These are phyloP conservation scores for Sula dactylatra DNA, from an alignment of 2,113 vertebrate genomes.

Conservation along the genomic window DNA sequence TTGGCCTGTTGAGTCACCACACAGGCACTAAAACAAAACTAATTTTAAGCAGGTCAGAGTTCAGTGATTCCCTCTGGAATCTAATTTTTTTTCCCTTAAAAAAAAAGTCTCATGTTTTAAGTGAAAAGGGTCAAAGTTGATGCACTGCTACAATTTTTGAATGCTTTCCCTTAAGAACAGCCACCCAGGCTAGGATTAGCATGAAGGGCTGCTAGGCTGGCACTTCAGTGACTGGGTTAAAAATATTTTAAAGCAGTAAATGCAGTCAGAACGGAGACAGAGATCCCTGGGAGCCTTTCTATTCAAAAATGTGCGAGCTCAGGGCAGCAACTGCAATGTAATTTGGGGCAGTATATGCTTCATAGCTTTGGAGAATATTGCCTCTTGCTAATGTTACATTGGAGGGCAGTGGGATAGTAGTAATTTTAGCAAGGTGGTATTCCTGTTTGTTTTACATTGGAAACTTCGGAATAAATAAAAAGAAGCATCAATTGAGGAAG, in stretches of 20 bases:
- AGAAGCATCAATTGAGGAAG: constrained; percentile 45
- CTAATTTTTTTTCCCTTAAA: constrained; percentile 39
- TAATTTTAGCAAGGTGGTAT: constrained; percentile 73
- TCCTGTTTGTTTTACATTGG: constrained; percentile 71
- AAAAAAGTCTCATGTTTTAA: constrained; percentile 76
- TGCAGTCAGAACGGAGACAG: constrained; percentile 58
- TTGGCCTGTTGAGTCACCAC: constrained; percentile 78
- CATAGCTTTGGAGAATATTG: constrained; percentile 78
- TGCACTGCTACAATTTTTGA: constrained; percentile 75
- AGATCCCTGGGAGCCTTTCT: constrained; percentile 73
- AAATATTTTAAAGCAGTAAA: constrained; percentile 79
- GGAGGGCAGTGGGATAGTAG: constrained; percentile 69
- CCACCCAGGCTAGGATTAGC: constrained; percentile 74
- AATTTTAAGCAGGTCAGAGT: constrained; percentile 86
- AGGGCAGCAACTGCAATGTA: constrained; percentile 71
- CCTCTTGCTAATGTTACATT: constrained; percentile 70
- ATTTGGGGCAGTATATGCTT: constrained; percentile 79
- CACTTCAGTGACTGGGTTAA: constrained; percentile 77
- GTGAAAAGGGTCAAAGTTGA: constrained; percentile 82
- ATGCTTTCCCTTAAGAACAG: constrained; percentile 82
- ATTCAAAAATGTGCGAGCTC: constrained; percentile 75
- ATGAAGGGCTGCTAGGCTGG: constrained; percentile 73
- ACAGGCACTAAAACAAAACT: constrained; percentile 81
- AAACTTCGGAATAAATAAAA: constrained; percentile 76
- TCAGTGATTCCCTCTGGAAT: constrained; percentile 82